Conservation (phyloP, 1,140 invertebrate species). For the Cydia amplana region DNA sequence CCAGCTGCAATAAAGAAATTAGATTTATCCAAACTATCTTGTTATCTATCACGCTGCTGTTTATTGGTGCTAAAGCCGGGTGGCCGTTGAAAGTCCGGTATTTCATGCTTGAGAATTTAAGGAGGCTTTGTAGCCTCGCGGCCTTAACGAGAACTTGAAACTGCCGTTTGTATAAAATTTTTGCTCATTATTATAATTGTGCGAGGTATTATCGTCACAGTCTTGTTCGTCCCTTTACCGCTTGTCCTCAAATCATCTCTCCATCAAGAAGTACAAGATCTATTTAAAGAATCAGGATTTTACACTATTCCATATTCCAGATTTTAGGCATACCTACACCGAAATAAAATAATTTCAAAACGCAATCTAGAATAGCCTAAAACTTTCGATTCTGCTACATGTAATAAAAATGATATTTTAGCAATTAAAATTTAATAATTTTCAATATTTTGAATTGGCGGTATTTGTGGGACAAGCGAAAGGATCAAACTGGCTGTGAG, state of each 20-base stretch:
- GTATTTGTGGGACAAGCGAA: background rate
- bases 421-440: too few relatives aligned
- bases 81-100: slow-evolving; percentile 1
- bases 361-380: background rate
- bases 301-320: background rate
- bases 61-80: slow-evolving; percentile 27
- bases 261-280: background rate
- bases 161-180: slow-evolving; percentile 31
- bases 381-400: too few relatives aligned
- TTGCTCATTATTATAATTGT: slow-evolving; percentile 29
- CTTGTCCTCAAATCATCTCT: background rate
- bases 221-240: background rate
- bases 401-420: background rate
- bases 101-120: background rate
- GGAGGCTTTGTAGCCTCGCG: background rate
- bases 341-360: background rate
- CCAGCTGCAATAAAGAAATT: background rate
- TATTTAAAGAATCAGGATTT: background rate
- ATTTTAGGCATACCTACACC: background rate
- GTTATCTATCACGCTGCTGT: background rate
- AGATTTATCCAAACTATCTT: background rate
- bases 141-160: slow-evolving; percentile 27
- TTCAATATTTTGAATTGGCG: too few relatives aligned
- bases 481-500: background rate
- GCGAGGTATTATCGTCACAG: slow-evolving; percentile 15